Percentiles rank a stretch among this genome's conserved stretches.
phyloP scores from a whole-genome alignment of 2,888 invertebrate genomes.

The Gryllus longicercus region DNA sequence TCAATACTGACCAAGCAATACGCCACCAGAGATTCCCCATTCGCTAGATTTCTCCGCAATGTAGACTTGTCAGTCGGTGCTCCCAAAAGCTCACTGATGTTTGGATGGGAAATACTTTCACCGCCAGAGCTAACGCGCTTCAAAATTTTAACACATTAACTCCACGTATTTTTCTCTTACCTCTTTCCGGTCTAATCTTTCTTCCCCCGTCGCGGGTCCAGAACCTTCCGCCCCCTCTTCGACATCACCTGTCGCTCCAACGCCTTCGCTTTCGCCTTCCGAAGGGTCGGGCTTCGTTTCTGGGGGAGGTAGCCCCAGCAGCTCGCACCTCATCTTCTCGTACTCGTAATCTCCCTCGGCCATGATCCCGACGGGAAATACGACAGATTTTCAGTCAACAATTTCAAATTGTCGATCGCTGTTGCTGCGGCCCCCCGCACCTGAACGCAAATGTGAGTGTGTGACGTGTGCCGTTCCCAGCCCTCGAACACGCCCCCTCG shows the following conservation, averaged over 20 bases:
- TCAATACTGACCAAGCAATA: no score
- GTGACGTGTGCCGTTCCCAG: not conserved
- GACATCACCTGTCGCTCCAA: conserved; percentile 39
- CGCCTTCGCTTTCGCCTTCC: conserved; percentile 25
- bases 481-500: not conserved
- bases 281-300: conserved; percentile 50
- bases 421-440: no score
- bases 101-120: no score
- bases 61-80: no score
- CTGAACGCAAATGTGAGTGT: not conserved
- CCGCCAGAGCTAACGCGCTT: no score
- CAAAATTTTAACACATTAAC: no score
- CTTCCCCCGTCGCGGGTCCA: not conserved
- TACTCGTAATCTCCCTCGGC: conserved; percentile 67
- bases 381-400: no score
- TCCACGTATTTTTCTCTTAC: not conserved
- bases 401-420: no score
- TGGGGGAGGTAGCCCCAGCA: conserved; percentile 68
- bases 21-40: no score
- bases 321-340: conserved; percentile 74
- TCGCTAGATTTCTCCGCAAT: no score
- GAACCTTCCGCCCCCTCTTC: conserved; percentile 39
- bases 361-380: conserved; percentile 46
- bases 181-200: not conserved
- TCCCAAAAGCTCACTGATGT: no score